A percentile compares a stretch with the other conserved stretches of the same genome.
Conservation (phyloP, 2,888 invertebrate genomes). For the Sphaerophoria taeniata region DNA sequence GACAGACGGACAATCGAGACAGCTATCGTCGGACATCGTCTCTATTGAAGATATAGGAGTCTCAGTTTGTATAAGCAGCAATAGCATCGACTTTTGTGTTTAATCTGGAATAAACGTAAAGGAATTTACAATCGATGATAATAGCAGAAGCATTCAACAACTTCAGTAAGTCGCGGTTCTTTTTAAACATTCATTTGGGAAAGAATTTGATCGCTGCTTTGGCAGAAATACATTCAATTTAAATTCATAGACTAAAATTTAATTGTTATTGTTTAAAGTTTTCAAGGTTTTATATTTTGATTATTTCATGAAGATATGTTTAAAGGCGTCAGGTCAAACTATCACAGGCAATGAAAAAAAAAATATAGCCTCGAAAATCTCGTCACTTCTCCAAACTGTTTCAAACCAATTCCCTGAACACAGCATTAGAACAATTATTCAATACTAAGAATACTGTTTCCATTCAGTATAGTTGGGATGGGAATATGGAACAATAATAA, state of each 20-base stretch:
- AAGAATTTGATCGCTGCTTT: constrained; percentile 32
- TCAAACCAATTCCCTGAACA: too few relatives aligned
- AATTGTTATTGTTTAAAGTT: neutral
- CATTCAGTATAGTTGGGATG: too few relatives aligned
- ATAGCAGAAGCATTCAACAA: constrained; percentile 56
- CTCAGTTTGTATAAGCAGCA: constrained; percentile 1
- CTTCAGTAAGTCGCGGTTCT: constrained; percentile 63
- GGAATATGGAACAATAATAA: too few relatives aligned
- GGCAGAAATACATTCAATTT: constrained; percentile 60
- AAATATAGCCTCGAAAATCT: too few relatives aligned
- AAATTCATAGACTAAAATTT: constrained; percentile 25
- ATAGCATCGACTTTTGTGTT: constrained; percentile 23
- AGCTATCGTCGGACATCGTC: constrained; percentile 70
- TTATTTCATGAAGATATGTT: too few relatives aligned
- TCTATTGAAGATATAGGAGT: constrained; percentile 54
- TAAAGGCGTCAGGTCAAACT: too few relatives aligned
- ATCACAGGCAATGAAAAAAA: too few relatives aligned
- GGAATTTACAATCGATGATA: constrained; percentile 44
- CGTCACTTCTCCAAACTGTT: too few relatives aligned
- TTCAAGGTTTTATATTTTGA: too few relatives aligned
- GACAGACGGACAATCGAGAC: constrained; percentile 76
- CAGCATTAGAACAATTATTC: too few relatives aligned
- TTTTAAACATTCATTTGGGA: neutral
- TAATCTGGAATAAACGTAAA: neutral
- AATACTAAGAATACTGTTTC: too few relatives aligned